Evolutionary conservation across 2,113 vertebrate genomes (phyloP).

Genomic region (Uria aalge): DNA sequence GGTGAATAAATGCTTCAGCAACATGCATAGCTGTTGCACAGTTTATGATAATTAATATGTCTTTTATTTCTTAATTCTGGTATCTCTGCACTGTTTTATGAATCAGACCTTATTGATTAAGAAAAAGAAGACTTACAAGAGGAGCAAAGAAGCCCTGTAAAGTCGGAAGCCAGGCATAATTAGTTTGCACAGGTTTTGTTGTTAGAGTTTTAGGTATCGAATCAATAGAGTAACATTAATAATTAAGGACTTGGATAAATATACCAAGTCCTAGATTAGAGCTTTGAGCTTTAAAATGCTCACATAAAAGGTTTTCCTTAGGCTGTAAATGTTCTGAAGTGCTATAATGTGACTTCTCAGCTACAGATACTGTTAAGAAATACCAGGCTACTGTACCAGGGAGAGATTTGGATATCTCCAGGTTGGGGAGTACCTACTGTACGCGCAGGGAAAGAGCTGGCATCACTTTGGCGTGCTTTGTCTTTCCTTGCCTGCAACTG

Average conservation of each 20-base stretch:
- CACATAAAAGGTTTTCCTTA: constrained; percentile 60
- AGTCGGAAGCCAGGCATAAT: constrained; percentile 70
- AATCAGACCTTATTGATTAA: constrained; percentile 68
- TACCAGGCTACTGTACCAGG: neutral
- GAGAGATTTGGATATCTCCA: constrained; percentile 15
- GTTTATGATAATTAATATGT: constrained; percentile 2
- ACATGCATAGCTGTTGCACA: neutral
- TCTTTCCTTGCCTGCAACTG: neutral
- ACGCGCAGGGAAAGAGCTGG: neutral
- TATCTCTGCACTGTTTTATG: constrained; percentile 52
- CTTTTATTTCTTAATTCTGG: constrained; percentile 36
- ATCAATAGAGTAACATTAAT: constrained; percentile 78
- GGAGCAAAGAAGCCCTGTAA: constrained; percentile 61
- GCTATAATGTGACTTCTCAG: constrained; percentile 58
- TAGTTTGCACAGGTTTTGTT: constrained; percentile 75
- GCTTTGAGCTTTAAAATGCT: constrained; percentile 74
- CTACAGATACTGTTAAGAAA: constrained; percentile 58
- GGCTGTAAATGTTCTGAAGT: constrained; percentile 58
- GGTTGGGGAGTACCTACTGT: neutral
- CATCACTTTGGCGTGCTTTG: neutral
- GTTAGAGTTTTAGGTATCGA: constrained; percentile 74
- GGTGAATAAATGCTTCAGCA: neutral
- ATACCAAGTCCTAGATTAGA: constrained; percentile 76
- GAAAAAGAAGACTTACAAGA: constrained; percentile 50
- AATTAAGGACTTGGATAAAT: constrained; percentile 77